Base-by-base conservation (phyloP, 2,113 vertebrate genomes). In the Hucho hucho region DNA sequence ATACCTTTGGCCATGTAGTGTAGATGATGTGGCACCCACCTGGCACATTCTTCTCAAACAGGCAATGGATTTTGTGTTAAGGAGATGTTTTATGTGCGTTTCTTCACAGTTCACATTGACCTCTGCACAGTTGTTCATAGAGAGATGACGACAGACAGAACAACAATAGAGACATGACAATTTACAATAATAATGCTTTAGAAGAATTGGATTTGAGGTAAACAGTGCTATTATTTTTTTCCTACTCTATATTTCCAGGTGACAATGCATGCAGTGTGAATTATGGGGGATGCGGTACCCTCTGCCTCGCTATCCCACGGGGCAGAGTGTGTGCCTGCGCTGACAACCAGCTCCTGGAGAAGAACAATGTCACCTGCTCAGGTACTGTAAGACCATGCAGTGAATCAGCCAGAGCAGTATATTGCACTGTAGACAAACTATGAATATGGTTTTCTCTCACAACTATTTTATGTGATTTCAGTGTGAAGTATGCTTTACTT, bases 311-410 rank as follows among this genome's bases (percentile, higher is more conserved):
- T 77, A 91, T 98, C 91, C 98, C 98, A 79, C 94, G 95, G 85
- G 97, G 97, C 77, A 91, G 97, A 91, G 95, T 98, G 76, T 99
- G 98, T 89, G 96, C 97, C 64, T 99, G 98, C 85, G 95, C 98
- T 81, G 96, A 99, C 94, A 97, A 97, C 92, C 97, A 99, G 80
- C 87, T 95, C 86, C 88, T 99, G 92, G 95, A 96, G 89, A 95
- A 94, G 90, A 97, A 98, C 84, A 97, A 94, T 88, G 95, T 97
- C 88, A 95, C 94, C 81, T 99, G 98, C 89, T 91, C 85, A 85
- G 94, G 98, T 99, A 53, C 4, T 16, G 49, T 53, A 96, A 91
- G 95, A 69, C 37, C 4, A 28, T 6, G 58, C 58, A 61, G n/a
- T 6, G 58, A 61, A 61, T 61, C n/a, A 16, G 18, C 16, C 58